Evolutionary conservation across 2,888 invertebrate species (phyloP), one percentile per base, ranked within the genome.

Genomic region (Sinelater perroti): DNA sequence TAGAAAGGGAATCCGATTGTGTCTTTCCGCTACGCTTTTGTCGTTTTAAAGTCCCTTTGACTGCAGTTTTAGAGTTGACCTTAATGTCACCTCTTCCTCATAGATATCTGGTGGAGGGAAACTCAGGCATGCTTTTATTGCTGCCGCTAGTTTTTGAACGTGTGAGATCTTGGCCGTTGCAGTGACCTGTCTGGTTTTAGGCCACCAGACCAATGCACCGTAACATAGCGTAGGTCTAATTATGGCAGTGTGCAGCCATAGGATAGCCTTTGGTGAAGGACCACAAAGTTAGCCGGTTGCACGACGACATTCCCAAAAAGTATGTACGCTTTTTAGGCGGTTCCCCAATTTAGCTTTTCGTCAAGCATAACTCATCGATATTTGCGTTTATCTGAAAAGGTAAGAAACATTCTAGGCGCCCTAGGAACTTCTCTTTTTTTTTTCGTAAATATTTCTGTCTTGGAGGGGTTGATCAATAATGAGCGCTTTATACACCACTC

Each of bases 181-280:
- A 14, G 13, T 33, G 3, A 16, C 16, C 16, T 33, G 33, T 33
- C 33, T 33, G 33, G 16, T 16, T 38, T 26, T 42, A 14, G 42
- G 21, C n/a, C 24, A 42, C 24, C 42, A 42, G 42, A 20, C 24
- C 6, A 21, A 5, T 14, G 10, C n/a, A 13, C 24, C 42, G 13
- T 42, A 42, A 13, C 21, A 40, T 2, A 42, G 2, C 42, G 26
- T 42, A 11, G 42, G n/a, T 21, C 24, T 20, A 42, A 42, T 21
- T 24, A 21, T 7, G 20, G 42, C 42, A 42, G 42, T 42, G 24
- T 42, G 26, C 24, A 42, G 18, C 24, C 7, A 42, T 24, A 20
- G 17, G n/a, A 14, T 13, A 20, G 17, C 42, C 18, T 42, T 42
- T 10, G 24, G 24, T 13, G 24, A 42, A 24, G 24, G 21, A 11